Percentiles rank a stretch among this genome's conserved stretches.
These are phyloP conservation scores for Semaprochilodus insignis DNA, from an alignment of 2,797 vertebrate genomes.

Conservation along the genomic window DNA sequence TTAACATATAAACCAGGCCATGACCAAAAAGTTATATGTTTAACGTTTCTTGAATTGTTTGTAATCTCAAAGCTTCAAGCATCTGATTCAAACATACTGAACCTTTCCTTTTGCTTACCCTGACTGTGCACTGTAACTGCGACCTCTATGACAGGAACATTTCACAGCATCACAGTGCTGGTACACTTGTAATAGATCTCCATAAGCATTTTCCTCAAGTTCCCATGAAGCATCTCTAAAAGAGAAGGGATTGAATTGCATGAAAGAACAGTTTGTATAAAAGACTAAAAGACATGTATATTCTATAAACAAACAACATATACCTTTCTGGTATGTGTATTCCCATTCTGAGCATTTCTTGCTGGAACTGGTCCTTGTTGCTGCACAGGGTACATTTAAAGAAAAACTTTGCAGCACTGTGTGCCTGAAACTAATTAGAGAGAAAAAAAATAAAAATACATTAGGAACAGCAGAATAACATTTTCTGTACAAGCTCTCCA, in stretches of 20 bases:
- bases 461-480: not conserved
- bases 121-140: slow-evolving; percentile 78
- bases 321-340: slow-evolving; percentile 96
- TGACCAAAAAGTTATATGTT: too few species aligned
- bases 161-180: slow-evolving; percentile 83
- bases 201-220: slow-evolving; percentile 92
- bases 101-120: slow-evolving; percentile 64
- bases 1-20: too few species aligned
- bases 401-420: slow-evolving; percentile 94
- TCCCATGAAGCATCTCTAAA: slow-evolving; percentile 97
- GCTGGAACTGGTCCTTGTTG: slow-evolving; percentile 92
- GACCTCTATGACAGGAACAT: slow-evolving; percentile 84
- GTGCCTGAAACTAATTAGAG: slow-evolving; percentile 84
- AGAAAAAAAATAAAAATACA: not conserved
- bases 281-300: not conserved
- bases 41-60: too few species aligned
- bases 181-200: slow-evolving; percentile 89
- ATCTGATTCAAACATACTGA: not conserved
- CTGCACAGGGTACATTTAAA: slow-evolving; percentile 95
- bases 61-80: too few species aligned
- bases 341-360: slow-evolving; percentile 95
- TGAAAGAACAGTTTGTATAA: not conserved
- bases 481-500: not conserved
- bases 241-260: slow-evolving; percentile 40
- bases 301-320: not conserved